Percentiles rank a stretch among this genome's conserved stretches.
Conservation (phyloP, 2,888 invertebrate genomes). For the Stenchaetothrips biformis region DNA sequence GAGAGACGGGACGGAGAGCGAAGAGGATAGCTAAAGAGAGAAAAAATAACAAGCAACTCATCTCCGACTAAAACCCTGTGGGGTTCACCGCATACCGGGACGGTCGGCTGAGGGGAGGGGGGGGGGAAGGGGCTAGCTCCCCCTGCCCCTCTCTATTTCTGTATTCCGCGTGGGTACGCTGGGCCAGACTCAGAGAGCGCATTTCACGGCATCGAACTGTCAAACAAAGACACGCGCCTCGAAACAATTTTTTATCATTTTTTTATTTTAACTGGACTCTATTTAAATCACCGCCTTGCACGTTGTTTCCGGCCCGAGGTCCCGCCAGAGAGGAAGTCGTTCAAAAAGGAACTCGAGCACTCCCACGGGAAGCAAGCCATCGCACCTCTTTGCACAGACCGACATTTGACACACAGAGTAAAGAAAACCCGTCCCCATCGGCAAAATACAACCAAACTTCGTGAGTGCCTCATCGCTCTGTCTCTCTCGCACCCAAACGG, state of each 20-base stretch:
- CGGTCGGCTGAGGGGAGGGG: not conserved
- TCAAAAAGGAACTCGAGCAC: not conserved
- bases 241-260: too few relatives aligned
- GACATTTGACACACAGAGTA: not conserved
- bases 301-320: too few relatives aligned
- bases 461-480: not conserved
- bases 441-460: not conserved
- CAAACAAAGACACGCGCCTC: too few relatives aligned
- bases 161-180: not conserved
- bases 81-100: conserved; percentile 22
- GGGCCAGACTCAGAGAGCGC: too few relatives aligned
- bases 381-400: not conserved
- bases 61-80: conserved; percentile 22
- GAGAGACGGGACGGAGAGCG: not conserved
- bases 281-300: too few relatives aligned
- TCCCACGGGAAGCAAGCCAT: not conserved
- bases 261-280: too few relatives aligned
- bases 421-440: not conserved
- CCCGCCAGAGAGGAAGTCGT: not conserved
- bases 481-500: not conserved
- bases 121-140: not conserved
- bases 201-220: too few relatives aligned
- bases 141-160: not conserved
- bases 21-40: conserved; percentile 2
- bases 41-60: conserved; percentile 25